These are phyloP conservation scores for Melanargia galathea DNA, from an alignment of 2,888 invertebrate genomes.

Conservation along the genomic window DNA sequence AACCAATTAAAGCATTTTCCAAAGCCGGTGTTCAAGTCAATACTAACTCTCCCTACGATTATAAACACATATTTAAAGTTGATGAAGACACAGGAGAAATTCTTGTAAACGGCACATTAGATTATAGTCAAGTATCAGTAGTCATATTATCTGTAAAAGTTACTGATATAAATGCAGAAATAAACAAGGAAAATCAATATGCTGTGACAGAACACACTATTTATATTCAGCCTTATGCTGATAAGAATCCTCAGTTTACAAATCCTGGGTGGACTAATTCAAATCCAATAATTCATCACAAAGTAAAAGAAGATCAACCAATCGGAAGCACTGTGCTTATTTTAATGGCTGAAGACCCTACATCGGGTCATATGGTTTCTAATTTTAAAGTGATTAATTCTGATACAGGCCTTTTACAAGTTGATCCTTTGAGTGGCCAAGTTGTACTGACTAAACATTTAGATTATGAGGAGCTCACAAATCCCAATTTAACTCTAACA, in stretches of 20 bases:
- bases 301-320: slow-evolving; percentile 89
- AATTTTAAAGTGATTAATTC: slow-evolving; percentile 82
- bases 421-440: slow-evolving; percentile 87
- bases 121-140: slow-evolving; percentile 88
- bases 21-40: slow-evolving; percentile 88
- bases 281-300: slow-evolving; percentile 85
- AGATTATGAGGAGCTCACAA: slow-evolving; percentile 88
- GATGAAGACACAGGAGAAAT: slow-evolving; percentile 87
- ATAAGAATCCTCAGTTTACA: slow-evolving; percentile 88
- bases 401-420: slow-evolving; percentile 79
- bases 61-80: slow-evolving; percentile 86
- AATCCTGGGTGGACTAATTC: slow-evolving; percentile 88
- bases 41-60: slow-evolving; percentile 83
- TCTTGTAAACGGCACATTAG: slow-evolving; percentile 84
- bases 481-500: slow-evolving; percentile 81
- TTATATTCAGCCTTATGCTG: slow-evolving; percentile 89
- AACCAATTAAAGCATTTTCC: slow-evolving; percentile 86
- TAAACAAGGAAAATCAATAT: slow-evolving; percentile 84
- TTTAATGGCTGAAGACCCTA: slow-evolving; percentile 86
- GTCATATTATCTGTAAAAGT: slow-evolving; percentile 88
- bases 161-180: slow-evolving; percentile 86
- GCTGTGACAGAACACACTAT: slow-evolving; percentile 87
- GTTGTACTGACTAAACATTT: slow-evolving; percentile 87
- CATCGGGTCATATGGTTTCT: slow-evolving; percentile 83
- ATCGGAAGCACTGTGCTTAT: slow-evolving; percentile 86